A percentile compares a stretch with the other conserved stretches of the same genome.
Conservation (phyloP, 2,113 vertebrate genomes). For the Cyphomyrus plagiostoma region DNA sequence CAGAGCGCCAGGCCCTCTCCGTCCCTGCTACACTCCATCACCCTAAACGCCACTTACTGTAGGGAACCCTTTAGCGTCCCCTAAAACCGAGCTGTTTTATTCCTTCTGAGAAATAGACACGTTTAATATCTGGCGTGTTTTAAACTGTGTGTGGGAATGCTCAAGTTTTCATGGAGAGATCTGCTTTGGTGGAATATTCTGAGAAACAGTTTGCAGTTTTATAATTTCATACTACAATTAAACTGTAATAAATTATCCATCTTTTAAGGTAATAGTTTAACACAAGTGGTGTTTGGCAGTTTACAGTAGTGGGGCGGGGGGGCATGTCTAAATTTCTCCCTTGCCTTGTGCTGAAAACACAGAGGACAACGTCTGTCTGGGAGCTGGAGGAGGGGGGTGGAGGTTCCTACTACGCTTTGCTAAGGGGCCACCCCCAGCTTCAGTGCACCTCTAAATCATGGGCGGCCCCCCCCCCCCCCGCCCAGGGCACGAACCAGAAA, state of each 20-base stretch:
- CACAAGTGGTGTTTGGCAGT: background rate
- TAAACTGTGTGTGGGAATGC: background rate
- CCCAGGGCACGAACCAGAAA: too few species aligned
- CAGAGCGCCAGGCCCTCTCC: background rate
- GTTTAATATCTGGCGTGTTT: background rate
- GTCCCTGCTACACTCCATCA: background rate
- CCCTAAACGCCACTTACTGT: background rate
- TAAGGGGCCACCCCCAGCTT: conserved; percentile 27
- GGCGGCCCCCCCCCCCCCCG: conserved; percentile 13
- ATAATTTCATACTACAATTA: background rate
- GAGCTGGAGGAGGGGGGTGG: conserved; percentile 13
- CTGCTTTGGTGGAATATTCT: background rate
- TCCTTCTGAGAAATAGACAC: background rate
- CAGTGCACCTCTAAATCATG: too few species aligned
- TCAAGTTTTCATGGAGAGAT: background rate
- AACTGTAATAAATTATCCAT: background rate
- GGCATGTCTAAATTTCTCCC: background rate
- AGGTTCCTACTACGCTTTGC: conserved; percentile 49
- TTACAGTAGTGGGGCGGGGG: background rate
- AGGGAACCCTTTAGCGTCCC: background rate
- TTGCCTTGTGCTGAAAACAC: background rate
- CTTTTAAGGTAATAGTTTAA: background rate
- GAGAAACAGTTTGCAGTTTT: background rate
- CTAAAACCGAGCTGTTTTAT: background rate
- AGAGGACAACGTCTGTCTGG: background rate